Evolutionary conservation across 2,888 invertebrate genomes (phyloP).

Genomic region (Mimas tiliae): DNA sequence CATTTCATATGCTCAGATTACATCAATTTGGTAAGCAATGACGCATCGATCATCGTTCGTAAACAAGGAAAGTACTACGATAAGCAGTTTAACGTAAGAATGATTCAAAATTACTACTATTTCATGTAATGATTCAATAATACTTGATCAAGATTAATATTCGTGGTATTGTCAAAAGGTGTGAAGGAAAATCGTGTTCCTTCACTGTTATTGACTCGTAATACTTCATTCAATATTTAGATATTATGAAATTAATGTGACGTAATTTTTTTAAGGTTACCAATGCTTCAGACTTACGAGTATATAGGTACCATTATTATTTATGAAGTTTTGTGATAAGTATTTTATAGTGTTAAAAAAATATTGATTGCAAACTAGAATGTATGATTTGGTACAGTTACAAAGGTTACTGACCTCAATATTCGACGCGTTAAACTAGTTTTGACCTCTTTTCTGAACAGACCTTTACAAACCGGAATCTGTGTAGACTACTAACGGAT

Average conservation of each 20-base stretch:
- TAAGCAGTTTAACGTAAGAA: slow-evolving; percentile 22
- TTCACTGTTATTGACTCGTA: too few relatives aligned
- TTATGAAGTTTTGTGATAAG: neutral
- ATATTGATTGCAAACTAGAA: neutral
- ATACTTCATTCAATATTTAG: too few relatives aligned
- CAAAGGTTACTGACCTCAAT: slow-evolving; percentile 11
- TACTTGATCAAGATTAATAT: neutral
- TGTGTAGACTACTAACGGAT: neutral
- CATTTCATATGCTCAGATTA: slow-evolving; percentile 21
- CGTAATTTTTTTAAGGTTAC: too few relatives aligned
- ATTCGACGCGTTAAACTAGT: neutral
- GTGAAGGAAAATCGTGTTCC: slow-evolving; percentile 1
- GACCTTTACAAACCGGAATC: slow-evolving; percentile 7
- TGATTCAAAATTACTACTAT: slow-evolving; percentile 26
- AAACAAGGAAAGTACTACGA: slow-evolving; percentile 20
- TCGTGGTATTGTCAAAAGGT: slow-evolving; percentile 8
- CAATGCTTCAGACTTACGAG: too few relatives aligned
- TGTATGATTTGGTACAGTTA: neutral
- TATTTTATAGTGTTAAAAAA: neutral
- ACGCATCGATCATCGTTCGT: slow-evolving; percentile 35
- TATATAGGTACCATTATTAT: too few relatives aligned
- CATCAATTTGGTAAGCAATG: slow-evolving; percentile 22
- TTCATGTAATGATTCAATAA: neutral
- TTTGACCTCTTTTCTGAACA: neutral
- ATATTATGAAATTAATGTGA: too few relatives aligned